Evolutionary conservation across 1,140 invertebrate species (phyloP), one percentile per base, ranked within the genome.

Genomic region (Pentalonia nigronervosa): DNA sequence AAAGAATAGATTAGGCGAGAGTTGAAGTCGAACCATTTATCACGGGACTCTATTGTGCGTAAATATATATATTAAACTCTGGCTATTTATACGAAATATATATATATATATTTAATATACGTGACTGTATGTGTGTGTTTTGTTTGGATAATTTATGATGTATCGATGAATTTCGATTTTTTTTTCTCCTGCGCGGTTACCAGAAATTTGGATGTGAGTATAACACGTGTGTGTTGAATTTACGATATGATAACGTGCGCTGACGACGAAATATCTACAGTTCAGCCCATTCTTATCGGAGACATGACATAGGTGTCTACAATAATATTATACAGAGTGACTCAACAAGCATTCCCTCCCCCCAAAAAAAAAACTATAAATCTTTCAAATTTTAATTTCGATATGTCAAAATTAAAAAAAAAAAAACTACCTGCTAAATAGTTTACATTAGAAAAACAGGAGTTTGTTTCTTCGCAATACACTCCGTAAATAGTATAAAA

Each of bases 1-100:
- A 88, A 88, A 88, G 11, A 88, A 88, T 88, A 88, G 45, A n/a
- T 48, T 76, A 76, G n/a, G 30, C 60, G 60, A 76, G 45, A 47
- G 86, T 14, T 48, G 83, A 86, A 86, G 41, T 88, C 86, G 86
- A 30, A 88, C 86, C 86, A 88, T 88, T 88, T 88, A 88, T 88
- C 86, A 88, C 86, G 20, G 47, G 47, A 48, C 47, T 48, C 45
- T 88, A 48, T 76, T 76, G 60, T 76, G 30, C 30, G 60, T 76
- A 76, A 76, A 76, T 76, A 76, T 76, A 76, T 76, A 76, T n/a
- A 76, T 76, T 76, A n/a, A n/a, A 76, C 11, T n/a, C 60, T n/a
- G n/a, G n/a, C 60, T 76, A 76, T 76, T 76, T 76, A 76, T 76
- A 76, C 60, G 14, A 76, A 76, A 76, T 76, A 76, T 76, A 76